phyloP scores from a whole-genome alignment of 2,888 invertebrate species.

The Chelonus formosanus region DNA sequence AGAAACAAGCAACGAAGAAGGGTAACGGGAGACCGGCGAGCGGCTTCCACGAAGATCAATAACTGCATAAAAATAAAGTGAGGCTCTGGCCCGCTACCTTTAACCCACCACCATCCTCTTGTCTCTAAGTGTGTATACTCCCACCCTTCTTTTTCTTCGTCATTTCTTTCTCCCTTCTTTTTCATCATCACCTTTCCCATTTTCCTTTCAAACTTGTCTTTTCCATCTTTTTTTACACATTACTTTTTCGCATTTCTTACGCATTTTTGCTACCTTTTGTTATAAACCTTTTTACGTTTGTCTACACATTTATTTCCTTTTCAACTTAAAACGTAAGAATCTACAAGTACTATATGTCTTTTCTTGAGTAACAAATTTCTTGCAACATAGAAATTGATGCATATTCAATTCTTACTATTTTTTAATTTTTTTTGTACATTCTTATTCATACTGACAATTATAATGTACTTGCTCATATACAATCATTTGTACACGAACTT shows the following conservation, averaged over 20 bases:
- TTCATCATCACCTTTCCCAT: constrained; percentile 28
- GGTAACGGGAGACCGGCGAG: constrained; percentile 44
- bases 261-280: constrained; percentile 31
- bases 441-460: too few species aligned
- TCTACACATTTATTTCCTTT: constrained; percentile 13
- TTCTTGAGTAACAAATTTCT: constrained; percentile 56
- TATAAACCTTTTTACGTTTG: constrained; percentile 33
- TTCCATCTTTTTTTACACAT: constrained; percentile 22
- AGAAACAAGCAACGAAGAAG: constrained; percentile 31
- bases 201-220: constrained; percentile 36
- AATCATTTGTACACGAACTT: too few species aligned
- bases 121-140: constrained; percentile 29
- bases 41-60: constrained; percentile 63
- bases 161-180: constrained; percentile 28
- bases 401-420: too few species aligned
- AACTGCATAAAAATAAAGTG: constrained; percentile 66
- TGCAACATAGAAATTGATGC: constrained; percentile 23
- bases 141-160: constrained; percentile 39
- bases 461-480: too few species aligned
- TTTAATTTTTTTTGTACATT: too few species aligned
- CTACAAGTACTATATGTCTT: constrained; percentile 61
- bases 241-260: constrained; percentile 23
- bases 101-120: constrained; percentile 56
- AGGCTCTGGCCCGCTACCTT: constrained; percentile 65
- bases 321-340: constrained; percentile 44